Base-by-base conservation (phyloP, 37 sponge, comb jelly and placozoan species). In the Agelas oroides region DNA sequence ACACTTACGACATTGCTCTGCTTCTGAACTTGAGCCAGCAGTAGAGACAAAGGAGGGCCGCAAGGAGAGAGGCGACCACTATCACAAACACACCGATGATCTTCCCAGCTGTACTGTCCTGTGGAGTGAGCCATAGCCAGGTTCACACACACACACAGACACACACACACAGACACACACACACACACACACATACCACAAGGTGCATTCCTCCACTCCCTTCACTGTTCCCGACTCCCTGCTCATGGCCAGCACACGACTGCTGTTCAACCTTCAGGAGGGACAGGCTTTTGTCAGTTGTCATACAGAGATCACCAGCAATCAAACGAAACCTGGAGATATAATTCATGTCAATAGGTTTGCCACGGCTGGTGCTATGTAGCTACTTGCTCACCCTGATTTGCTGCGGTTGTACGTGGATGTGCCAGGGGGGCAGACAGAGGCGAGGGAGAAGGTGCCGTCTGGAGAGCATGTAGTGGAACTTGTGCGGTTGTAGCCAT, bases 241-340 rank as follows among this genome's bases (percentile, higher is more conserved):
- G 19, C 54, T 87, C 81, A 63, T 87, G 73, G 15, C 81, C 81
- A 36, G 81, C 74, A 39, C 87, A 87, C 28, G 14, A 66, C 13
- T 30, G 16, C 24, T 28, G 15, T 25, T 46, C 56, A 0, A 27
- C 18, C 27, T 63, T 74, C 67, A 79, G 20, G 0, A 87, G 75
- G 68, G 78, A 6, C 53, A 31, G 0, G 33, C 75, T 80, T 0
- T 62, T 66, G 1, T 5, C 55, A 31, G 74, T 80, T 5, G 52
- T 15, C 30, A 63, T 21, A 80, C 87, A 87, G 24, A 37, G 34
- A 36, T 87, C 87, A 36, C 87, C 87, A 52, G 87, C 65, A 21
- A 87, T 80, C 58, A 87, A 76, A 33, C 74, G 70, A 20, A 73
- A 79, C 71, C 86, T 86, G 73, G 17, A 41, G 31, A 63, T 53